Base-by-base conservation (phyloP, 2,797 vertebrate species). In the Sorex maritimensis region DNA sequence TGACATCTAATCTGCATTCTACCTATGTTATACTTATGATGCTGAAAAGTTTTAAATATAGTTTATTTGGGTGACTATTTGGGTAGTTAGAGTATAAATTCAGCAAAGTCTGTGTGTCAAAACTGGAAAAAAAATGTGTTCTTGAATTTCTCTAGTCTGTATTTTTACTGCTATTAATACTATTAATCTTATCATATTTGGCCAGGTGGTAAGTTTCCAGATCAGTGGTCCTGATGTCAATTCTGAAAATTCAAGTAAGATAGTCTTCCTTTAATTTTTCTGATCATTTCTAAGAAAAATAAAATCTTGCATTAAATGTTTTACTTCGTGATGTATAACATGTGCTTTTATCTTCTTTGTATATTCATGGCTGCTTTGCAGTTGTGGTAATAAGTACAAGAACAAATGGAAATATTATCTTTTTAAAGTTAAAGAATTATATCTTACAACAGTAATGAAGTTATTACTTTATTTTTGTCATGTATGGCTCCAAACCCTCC, bases 161-260 rank as follows among this genome's bases (percentile, higher is more conserved):
- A 88, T 94, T 90, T 75, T 11, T 84, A 30, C 7, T 81, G 65
- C 9, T 34, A 38, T 61, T 90, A 28, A 5, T 83, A 73, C 15
- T 73, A 0, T 71, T 58, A 67, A 46, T 55, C 61, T 92, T 86
- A 80, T 92, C 75, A 78, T 67, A 44, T 41, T 95, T 84, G 44
- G 21, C 21, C 86, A 94, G 80, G 81, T 72, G 49, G 49, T 92
- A 84, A 93, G 90, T 95, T 95, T 95, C 92, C 61, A 91, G 71
- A 65, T 93, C 63, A 81, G 55, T 78, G 81, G 30, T 52, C 23
- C 69, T 81, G 79, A 82, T 30, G 74, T 94, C 52, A 95, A 63
- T 24, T 19, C 44, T 21, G 6, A 52, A 82, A 94, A 82, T 74
- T 61, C 69, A 85, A 90, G 41, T 19, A 80, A 75, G 26, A 26